Evolutionary conservation across 2,888 invertebrate genomes (phyloP), one percentile per base, ranked within the genome.

Genomic region (Athetis lepigone): DNA sequence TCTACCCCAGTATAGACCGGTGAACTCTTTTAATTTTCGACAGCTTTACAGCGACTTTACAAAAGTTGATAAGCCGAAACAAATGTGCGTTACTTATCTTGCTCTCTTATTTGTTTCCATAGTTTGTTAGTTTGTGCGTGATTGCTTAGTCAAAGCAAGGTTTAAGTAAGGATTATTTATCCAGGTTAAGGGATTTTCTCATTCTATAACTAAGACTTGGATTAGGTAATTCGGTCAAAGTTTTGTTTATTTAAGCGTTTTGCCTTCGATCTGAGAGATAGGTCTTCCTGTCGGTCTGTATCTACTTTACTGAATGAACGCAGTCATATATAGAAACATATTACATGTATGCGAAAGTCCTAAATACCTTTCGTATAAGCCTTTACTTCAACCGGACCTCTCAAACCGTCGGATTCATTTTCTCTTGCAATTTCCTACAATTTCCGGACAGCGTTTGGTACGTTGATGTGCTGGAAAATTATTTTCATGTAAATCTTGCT

Each of bases 381-480:
- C 65, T 63, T 70, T 66, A 71, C 67, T 83, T 77, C 81, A 83
- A 84, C 85, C 86, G 89, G 89, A 90, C 89, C 91, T 92, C 89
- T 90, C 89, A 88, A 90, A 88, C 88, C 89, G 90, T 88, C 86
- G 89, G 91, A 93, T 92, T 93, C 93, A 94, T 94, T 94, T 94
- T 93, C 94, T 94, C 92, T 90, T 91, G 93, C 93, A 95, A 95
- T 95, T 94, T 95, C 95, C 95, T 94, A 93, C 93, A 94, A 95
- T 94, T 94, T 95, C 95, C 95, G 95, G 94, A 70, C 88, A 90
- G 79, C 92, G 88, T 90, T 91, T 90, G 86, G 90, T 90, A 88
- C 85, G 87, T 89, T 89, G 90, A 89, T 90, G 89, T 87, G 86
- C 85, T 88, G 86, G 87, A 90, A 92, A 92, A 91, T 93, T 86